Evolutionary conservation across 2,888 invertebrate species (phyloP).

Genomic region (Nezara viridula): DNA sequence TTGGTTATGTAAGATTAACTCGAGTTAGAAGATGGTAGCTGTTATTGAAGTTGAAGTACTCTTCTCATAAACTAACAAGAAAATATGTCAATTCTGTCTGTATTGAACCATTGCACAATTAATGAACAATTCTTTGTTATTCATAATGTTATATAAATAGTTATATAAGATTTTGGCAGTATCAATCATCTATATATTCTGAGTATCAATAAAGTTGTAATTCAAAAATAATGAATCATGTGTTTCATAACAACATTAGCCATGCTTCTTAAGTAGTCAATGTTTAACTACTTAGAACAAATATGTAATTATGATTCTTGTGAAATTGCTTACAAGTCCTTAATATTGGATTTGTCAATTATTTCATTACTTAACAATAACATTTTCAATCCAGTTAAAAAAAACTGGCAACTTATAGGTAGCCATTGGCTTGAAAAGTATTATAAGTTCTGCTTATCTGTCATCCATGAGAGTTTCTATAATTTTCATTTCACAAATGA

Average conservation of each 20-base stretch:
- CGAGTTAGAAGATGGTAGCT: background rate
- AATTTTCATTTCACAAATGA: too few relatives aligned
- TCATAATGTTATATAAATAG: background rate
- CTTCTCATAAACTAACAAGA: background rate
- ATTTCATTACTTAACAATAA: too few relatives aligned
- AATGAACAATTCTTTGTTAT: background rate
- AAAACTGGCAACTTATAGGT: background rate
- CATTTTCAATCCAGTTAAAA: too few relatives aligned
- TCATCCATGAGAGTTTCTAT: too few relatives aligned
- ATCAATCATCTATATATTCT: background rate
- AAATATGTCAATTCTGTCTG: background rate
- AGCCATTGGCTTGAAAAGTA: background rate
- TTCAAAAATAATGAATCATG: constrained; percentile 12
- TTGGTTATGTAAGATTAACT: background rate
- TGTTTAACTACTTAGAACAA: background rate
- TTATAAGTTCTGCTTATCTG: too few relatives aligned
- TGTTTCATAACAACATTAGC: background rate
- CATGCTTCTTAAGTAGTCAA: background rate
- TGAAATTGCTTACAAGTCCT: background rate
- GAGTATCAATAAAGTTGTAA: background rate
- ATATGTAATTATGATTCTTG: background rate
- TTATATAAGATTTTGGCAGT: background rate
- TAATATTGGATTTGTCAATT: background rate
- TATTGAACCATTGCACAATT: background rate
- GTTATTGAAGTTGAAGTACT: background rate